Evolutionary conservation across 1,140 invertebrate genomes (phyloP).

Genomic region (Heterodera carotae): DNA sequence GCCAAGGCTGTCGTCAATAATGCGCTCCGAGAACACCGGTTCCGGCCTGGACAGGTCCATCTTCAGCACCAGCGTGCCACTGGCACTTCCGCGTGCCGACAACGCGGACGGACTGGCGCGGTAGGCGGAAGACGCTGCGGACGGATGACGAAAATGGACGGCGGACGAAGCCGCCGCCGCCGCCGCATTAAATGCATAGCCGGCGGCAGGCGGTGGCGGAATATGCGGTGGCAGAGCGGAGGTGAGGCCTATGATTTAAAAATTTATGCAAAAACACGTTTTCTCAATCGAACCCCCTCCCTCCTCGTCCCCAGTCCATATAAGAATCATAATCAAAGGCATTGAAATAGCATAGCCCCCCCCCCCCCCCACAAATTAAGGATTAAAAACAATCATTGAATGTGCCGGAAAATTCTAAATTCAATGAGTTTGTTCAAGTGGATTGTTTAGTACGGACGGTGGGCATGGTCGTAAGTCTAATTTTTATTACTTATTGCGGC

Average conservation of each 20-base stretch:
- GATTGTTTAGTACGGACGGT: no score
- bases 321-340: no score
- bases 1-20: not conserved
- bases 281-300: not conserved
- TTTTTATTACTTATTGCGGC: no score
- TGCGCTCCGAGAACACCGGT: constrained; percentile 29
- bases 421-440: no score
- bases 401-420: no score
- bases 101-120: not conserved
- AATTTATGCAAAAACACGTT: not conserved
- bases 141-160: constrained; percentile 13
- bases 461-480: no score
- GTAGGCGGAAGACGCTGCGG: constrained; percentile 1
- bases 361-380: no score
- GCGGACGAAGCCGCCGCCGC: no score
- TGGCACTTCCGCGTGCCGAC: not conserved
- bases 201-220: constrained; percentile 8
- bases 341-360: no score
- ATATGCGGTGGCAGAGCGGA: not conserved
- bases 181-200: not conserved
- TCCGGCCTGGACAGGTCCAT: constrained; percentile 30
- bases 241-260: not conserved
- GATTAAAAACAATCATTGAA: no score
- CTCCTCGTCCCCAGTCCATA: no score
- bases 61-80: constrained; percentile 21